Base-by-base conservation (phyloP, 2,888 invertebrate species). In the Steinernema carpocapsae region DNA sequence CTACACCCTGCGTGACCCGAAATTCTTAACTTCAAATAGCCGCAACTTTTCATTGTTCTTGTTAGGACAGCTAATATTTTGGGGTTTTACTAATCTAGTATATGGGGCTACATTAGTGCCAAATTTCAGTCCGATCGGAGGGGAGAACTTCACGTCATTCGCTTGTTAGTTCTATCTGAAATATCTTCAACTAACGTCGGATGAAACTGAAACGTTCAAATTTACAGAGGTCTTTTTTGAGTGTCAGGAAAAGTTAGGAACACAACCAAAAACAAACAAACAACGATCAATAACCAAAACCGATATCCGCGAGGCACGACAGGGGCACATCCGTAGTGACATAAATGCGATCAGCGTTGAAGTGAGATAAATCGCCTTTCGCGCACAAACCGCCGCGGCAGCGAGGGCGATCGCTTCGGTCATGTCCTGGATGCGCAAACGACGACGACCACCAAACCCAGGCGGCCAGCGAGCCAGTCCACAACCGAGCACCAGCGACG, bases 341-440 rank as follows among this genome's bases (percentile, higher is more conserved):
- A 64, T 32, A 64, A 64, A 64, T 64, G 64, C 64, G 64, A 64
- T 64, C 64, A 64, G 14, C 26, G 26, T 22, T 12, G 56, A 48
- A 3, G 64, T 26, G 32, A 29, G 64, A 64, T 32, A 64, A 64
- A 64, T 64, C 64, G 37, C 32, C 1, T 17, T 32, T 10, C 32
- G 64, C 64, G 32, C 26, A 17, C 32, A 3, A 64, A 17, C 56
- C 4, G 56, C 26, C 2, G 22, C 32, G 26, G 37, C 17, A 1
- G 12, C 26, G 19, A 32, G 14, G 29, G 37, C 48, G 48, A 4
- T 3, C 4, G 48, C 48, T 12, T 29, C 64, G 64, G 64, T 64
- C 64, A 64, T 19, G 64, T 64, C 64, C 64, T 64, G 64, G 64
- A 64, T 64, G 64, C 64, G 64, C 64, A 32, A 29, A 32, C 64